Evolutionary conservation across 1,140 invertebrate species (phyloP).

Genomic region (Drosophila repletoides): DNA sequence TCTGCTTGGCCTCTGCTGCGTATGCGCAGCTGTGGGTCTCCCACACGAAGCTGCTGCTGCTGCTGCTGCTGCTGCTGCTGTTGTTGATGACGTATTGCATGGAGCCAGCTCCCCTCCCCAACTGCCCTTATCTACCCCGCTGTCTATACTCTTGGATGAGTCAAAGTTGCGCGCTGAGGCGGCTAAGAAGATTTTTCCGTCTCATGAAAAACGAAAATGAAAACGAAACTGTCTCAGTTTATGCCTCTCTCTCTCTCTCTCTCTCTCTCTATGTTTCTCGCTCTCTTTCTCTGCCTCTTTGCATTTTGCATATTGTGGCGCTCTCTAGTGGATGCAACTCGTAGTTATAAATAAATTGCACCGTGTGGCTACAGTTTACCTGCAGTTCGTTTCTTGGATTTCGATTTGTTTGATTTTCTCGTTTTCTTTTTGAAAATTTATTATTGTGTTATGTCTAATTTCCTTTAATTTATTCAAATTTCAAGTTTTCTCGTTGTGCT

Average conservation of each 20-base stretch:
- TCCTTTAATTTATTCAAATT: conserved; percentile 54
- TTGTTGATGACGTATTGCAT: conserved; percentile 59
- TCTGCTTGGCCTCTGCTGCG: conserved; percentile 34
- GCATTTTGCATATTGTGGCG: conserved; percentile 57
- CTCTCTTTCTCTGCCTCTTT: conserved; percentile 24
- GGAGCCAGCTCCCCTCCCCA: not conserved
- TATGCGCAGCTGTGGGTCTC: conserved; percentile 69
- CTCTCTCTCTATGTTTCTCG: not conserved
- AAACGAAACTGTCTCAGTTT: conserved; percentile 57
- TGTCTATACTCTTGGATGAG: conserved; percentile 13
- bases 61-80: not conserved
- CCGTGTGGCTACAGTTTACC: conserved; percentile 49
- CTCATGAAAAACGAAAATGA: conserved; percentile 71
- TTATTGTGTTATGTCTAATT: conserved; percentile 70
- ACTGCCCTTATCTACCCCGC: not conserved
- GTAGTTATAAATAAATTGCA: conserved; percentile 68
- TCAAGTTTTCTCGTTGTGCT: too few species aligned
- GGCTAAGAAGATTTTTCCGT: conserved; percentile 47
- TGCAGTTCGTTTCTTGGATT: conserved; percentile 13
- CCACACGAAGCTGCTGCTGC: not conserved
- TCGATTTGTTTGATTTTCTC: conserved; percentile 10
- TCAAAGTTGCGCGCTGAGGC: conserved; percentile 40
- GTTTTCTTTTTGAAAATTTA: conserved; percentile 47
- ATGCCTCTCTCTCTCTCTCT: not conserved
- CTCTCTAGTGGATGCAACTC: conserved; percentile 28